phyloP scores from a whole-genome alignment of 2,888 invertebrate genomes.

The Auanema freiburgensis region DNA sequence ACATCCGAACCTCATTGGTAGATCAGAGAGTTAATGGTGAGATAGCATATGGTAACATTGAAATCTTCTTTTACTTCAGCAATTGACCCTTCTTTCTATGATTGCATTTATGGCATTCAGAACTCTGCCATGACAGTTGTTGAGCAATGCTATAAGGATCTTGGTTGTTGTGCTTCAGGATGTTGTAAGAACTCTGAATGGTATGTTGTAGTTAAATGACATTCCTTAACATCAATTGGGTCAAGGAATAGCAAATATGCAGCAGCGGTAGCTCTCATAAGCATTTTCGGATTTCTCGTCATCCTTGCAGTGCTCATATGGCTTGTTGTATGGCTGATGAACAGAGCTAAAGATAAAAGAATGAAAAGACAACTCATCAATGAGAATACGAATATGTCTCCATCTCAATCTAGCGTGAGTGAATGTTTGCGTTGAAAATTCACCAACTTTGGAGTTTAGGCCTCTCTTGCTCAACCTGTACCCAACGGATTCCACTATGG shows the following conservation, averaged over 20 bases:
- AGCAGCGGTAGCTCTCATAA: constrained; percentile 50
- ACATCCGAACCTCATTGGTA: not conserved
- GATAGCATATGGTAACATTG: not conserved
- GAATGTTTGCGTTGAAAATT: not conserved
- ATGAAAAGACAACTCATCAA: constrained; percentile 30
- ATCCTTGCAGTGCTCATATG: constrained; percentile 40
- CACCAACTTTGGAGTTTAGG: no score
- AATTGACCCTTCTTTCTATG: constrained; percentile 45
- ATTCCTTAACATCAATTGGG: no score
- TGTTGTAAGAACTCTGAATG: constrained; percentile 47
- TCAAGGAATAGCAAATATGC: constrained; percentile 49
- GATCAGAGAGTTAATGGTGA: not conserved
- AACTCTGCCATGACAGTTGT: constrained; percentile 36
- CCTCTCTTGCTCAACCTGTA: constrained; percentile 40
- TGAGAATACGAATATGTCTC: constrained; percentile 27
- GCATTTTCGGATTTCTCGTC: constrained; percentile 45
- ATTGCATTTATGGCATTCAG: constrained; percentile 42
- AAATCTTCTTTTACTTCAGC: constrained; percentile 22
- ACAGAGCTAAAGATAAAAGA: constrained; percentile 38
- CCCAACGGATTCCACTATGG: constrained; percentile 42
- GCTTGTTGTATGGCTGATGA: constrained; percentile 47
- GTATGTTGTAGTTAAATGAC: no score
- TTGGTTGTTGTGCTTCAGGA: constrained; percentile 45
- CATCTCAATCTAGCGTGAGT: constrained; percentile 38
- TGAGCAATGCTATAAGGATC: constrained; percentile 49